These are phyloP conservation scores for Diachasma alloeum DNA, from an alignment of 1,140 invertebrate species.

Conservation along the genomic window DNA sequence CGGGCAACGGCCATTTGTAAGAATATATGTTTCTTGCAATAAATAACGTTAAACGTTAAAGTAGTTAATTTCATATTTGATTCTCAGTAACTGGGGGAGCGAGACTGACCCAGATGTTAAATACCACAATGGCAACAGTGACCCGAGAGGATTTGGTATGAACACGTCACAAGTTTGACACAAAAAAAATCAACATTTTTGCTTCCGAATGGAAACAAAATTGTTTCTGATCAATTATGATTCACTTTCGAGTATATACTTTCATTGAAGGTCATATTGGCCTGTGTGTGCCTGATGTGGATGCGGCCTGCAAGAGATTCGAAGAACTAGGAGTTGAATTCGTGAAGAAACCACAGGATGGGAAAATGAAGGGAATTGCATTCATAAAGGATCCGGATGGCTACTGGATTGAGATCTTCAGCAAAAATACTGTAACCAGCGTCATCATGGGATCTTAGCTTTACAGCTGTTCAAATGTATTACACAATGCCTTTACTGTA, in stretches of 20 bases:
- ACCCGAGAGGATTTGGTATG: slow-evolving; percentile 88
- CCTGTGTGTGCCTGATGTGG: slow-evolving; percentile 87
- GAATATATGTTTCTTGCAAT: no score
- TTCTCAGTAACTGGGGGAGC: slow-evolving; percentile 91
- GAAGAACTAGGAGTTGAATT: slow-evolving; percentile 88
- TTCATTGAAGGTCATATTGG: slow-evolving; percentile 84
- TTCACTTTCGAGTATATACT: no score
- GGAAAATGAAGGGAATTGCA: slow-evolving; percentile 92
- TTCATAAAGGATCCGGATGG: slow-evolving; percentile 96
- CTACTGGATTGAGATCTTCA: slow-evolving; percentile 96
- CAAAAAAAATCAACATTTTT: no score
- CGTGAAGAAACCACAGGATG: slow-evolving; percentile 88
- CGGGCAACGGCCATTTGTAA: no score
- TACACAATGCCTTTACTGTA: neutral
- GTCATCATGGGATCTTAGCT: slow-evolving; percentile 32
- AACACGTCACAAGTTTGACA: neutral
- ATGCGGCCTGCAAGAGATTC: slow-evolving; percentile 86
- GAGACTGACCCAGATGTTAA: slow-evolving; percentile 80
- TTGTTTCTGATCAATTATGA: no score
- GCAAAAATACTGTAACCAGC: slow-evolving; percentile 64
- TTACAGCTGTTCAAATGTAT: neutral
- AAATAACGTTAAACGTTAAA: no score
- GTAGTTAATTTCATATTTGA: no score
- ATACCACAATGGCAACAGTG: slow-evolving; percentile 91
- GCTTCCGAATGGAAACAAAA: no score